Percentiles rank a stretch among this genome's conserved stretches.
Evolutionary conservation across 2,888 invertebrate species (phyloP).

Genomic region (Acleris sparsana): DNA sequence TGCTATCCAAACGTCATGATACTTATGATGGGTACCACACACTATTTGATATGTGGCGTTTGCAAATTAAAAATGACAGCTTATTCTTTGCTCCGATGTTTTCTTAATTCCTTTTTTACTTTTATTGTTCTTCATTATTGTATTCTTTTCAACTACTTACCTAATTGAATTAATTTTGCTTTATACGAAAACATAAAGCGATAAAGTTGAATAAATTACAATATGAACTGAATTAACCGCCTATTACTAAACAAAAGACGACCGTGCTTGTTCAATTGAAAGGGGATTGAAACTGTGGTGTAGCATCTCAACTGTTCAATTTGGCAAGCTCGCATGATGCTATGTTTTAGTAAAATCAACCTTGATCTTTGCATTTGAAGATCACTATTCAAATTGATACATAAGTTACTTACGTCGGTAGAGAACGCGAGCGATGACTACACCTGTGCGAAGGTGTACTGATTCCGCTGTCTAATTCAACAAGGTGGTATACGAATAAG

Average conservation of each 20-base stretch:
- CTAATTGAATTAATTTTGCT: too few relatives aligned
- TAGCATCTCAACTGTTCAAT: slow-evolving; percentile 15
- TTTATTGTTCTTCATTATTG: not conserved
- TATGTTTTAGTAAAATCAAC: slow-evolving; percentile 17
- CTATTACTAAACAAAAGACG: slow-evolving; percentile 48
- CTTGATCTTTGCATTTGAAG: not conserved
- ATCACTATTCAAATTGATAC: not conserved
- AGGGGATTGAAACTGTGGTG: slow-evolving; percentile 43
- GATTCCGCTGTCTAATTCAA: too few relatives aligned
- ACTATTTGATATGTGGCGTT: not conserved
- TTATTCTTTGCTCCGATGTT: slow-evolving; percentile 14
- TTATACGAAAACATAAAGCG: too few relatives aligned
- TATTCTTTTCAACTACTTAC: not conserved
- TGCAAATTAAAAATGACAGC: not conserved
- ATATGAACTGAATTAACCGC: not conserved
- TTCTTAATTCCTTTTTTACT: slow-evolving; percentile 13
- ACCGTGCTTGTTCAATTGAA: slow-evolving; percentile 62
- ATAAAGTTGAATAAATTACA: too few relatives aligned
- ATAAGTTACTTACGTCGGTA: not conserved
- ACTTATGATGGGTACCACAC: not conserved
- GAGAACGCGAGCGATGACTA: slow-evolving; percentile 44
- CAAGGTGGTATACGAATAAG: too few relatives aligned
- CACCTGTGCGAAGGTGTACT: slow-evolving; percentile 65
- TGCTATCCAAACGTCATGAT: not conserved
- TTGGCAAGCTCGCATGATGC: slow-evolving; percentile 16